Evolutionary conservation across 1,140 invertebrate species (phyloP).

Genomic region (Pogonomyrmex barbatus): DNA sequence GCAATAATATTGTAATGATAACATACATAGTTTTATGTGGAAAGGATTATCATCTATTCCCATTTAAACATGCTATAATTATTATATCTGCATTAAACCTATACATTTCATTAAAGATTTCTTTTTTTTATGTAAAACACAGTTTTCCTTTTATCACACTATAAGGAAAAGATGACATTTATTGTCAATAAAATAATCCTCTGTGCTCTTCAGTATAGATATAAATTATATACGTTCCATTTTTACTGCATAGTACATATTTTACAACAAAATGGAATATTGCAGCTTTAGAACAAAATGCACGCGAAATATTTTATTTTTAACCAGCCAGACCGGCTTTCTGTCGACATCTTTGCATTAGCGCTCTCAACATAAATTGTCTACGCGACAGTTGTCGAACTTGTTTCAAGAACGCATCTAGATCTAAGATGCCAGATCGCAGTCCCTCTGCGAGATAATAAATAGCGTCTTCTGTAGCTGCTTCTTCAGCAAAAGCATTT

Average conservation of each 20-base stretch:
- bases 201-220: not conserved
- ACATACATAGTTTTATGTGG: not conserved
- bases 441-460: constrained; percentile 99
- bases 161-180: not conserved
- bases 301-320: constrained; percentile 51
- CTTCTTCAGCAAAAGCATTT: constrained; percentile 98
- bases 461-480: constrained; percentile 98
- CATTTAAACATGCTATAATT: constrained; percentile 31
- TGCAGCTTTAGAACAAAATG: constrained; percentile 48
- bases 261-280: constrained; percentile 74
- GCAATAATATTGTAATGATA: constrained; percentile 1
- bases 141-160: not conserved
- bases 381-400: constrained; percentile 96
- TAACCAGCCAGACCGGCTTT: constrained; percentile 95
- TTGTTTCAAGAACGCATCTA: constrained; percentile 98
- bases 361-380: constrained; percentile 97
- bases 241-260: not conserved
- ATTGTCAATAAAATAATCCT: constrained; percentile 39
- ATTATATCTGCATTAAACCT: constrained; percentile 24
- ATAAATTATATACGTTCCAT: constrained; percentile 13
- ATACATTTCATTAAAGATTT: constrained; percentile 21
- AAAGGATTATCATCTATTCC: constrained; percentile 21
- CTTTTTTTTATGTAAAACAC: constrained; percentile 12
- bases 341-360: constrained; percentile 98
- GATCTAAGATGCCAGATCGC: constrained; percentile 95